Evolutionary conservation across 2,888 invertebrate genomes (phyloP).

Genomic region (Lasioglossum marginatum): DNA sequence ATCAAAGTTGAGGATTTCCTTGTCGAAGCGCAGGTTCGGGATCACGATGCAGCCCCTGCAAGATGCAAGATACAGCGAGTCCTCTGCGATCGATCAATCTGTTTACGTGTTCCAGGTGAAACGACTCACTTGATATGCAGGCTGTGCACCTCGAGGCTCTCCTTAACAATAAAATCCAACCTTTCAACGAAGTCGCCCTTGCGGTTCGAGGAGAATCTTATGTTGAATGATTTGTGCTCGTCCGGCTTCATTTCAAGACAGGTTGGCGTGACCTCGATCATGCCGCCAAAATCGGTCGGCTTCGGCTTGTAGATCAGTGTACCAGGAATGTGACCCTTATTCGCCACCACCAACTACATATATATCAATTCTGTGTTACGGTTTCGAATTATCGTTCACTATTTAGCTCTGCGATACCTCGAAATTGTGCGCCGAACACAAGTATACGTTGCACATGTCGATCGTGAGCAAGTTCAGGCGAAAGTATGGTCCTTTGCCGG

Average conservation of each 20-base stretch:
- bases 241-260: constrained; percentile 85
- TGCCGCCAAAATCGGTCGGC: constrained; percentile 86
- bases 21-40: constrained; percentile 86
- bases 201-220: constrained; percentile 86
- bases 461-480: constrained; percentile 86
- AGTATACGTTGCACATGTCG: constrained; percentile 86
- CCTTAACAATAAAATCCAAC: constrained; percentile 87
- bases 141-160: constrained; percentile 86
- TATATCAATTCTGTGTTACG: not conserved
- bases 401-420: constrained; percentile 85
- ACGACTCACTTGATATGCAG: constrained; percentile 86
- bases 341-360: constrained; percentile 74
- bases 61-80: not conserved
- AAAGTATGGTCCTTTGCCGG: constrained; percentile 87
- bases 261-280: constrained; percentile 85
- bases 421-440: constrained; percentile 87
- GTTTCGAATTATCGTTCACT: not conserved
- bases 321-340: constrained; percentile 87
- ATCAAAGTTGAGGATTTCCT: constrained; percentile 86
- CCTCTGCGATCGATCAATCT: not conserved
- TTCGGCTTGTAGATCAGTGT: constrained; percentile 85
- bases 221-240: constrained; percentile 85
- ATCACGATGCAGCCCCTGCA: constrained; percentile 87
- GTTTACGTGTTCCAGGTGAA: not conserved
- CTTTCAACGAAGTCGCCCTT: constrained; percentile 88